Evolutionary conservation across 1,140 invertebrate species (phyloP).

Genomic region (Drosophila pseudoobscura): DNA sequence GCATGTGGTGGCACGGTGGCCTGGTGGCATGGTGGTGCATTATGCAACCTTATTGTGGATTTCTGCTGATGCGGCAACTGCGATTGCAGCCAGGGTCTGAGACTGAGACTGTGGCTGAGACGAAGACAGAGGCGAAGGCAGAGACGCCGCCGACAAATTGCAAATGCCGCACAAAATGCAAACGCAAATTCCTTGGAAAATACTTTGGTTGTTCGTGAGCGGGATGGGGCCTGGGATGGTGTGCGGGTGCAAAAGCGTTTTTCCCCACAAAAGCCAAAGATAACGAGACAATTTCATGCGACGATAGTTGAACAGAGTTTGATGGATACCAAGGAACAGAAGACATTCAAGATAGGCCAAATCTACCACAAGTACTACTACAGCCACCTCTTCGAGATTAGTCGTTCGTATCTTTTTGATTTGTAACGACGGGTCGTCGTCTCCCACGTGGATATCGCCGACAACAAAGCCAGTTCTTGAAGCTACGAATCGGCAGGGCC

Average conservation of each 20-base stretch:
- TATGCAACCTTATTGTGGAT: conserved; percentile 63
- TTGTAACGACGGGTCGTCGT: too few relatives aligned
- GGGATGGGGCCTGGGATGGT: too few relatives aligned
- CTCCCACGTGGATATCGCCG: too few relatives aligned
- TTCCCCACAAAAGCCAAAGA: conserved; percentile 55
- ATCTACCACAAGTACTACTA: not conserved
- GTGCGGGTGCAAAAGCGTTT: conserved; percentile 16
- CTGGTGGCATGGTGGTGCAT: conserved; percentile 41
- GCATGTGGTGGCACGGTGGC: not conserved
- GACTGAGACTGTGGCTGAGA: not conserved
- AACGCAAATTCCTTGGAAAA: conserved; percentile 58
- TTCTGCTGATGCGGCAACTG: conserved; percentile 56
- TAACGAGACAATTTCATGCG: conserved; percentile 63
- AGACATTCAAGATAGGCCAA: not conserved
- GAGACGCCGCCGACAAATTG: conserved; percentile 45
- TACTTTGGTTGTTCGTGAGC: conserved; percentile 18
- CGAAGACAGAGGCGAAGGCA: not conserved
- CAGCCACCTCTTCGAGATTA: too few relatives aligned
- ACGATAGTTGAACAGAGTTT: conserved; percentile 42
- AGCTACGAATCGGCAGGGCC: too few relatives aligned
- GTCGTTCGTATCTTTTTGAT: too few relatives aligned
- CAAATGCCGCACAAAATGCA: conserved; percentile 63
- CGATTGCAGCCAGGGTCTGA: conserved; percentile 15
- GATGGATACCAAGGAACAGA: conserved; percentile 40
- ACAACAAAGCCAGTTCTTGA: too few relatives aligned